Conservation (phyloP, 2,113 vertebrate species). For the Coreoperca whiteheadi region DNA sequence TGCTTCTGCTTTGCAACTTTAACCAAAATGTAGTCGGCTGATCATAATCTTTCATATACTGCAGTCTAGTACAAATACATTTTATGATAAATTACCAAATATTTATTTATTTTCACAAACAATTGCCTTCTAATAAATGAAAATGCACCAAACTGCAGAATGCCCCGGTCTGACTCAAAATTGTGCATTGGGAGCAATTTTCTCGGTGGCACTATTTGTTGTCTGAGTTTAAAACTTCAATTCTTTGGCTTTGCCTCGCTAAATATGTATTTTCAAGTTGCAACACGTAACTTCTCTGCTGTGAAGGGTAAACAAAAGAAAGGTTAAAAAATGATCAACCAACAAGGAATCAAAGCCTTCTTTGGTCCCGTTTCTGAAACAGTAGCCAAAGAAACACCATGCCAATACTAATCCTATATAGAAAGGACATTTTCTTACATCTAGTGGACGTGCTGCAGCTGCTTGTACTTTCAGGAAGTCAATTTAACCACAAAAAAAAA, state of each 20-base stretch:
- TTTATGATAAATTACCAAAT: not conserved
- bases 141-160: not conserved
- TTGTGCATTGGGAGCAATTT: not conserved
- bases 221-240: not conserved
- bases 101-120: not conserved
- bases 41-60: not conserved
- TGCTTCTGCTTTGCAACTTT: not conserved
- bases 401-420: not conserved
- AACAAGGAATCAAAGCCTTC: not conserved
- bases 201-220: not conserved
- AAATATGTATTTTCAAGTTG: not conserved
- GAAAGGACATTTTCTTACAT: not conserved
- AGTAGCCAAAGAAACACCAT: not conserved
- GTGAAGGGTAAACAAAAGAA: not conserved
- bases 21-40: not conserved
- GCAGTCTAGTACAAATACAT: not conserved
- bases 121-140: not conserved
- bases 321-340: not conserved
- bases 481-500: not conserved
- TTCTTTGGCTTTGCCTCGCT: not conserved
- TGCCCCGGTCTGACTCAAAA: not conserved
- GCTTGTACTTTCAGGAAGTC: not conserved
- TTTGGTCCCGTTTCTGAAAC: not conserved
- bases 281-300: not conserved
- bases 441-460: not conserved